Evolutionary conservation across 2,888 invertebrate species (phyloP).

Genomic region (Agrypnus murinus): DNA sequence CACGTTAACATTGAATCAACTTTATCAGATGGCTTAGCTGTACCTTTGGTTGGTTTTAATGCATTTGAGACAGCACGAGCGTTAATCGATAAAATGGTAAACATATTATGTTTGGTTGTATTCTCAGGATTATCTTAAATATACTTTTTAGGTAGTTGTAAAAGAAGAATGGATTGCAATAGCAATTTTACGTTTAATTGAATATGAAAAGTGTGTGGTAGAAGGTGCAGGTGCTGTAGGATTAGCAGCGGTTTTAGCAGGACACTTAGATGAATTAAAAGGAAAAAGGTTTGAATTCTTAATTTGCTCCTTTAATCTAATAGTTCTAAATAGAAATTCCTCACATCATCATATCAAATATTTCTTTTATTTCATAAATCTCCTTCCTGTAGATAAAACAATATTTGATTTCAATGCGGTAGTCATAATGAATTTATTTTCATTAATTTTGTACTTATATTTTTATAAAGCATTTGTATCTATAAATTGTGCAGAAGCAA

Average conservation of each 20-base stretch:
- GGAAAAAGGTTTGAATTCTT: slow-evolving; percentile 80
- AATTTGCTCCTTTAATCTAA: too few relatives aligned
- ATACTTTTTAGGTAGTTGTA: slow-evolving; percentile 72
- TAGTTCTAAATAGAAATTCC: too few relatives aligned
- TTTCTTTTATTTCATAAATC: too few relatives aligned
- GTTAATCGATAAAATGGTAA: slow-evolving; percentile 81
- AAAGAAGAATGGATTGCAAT: slow-evolving; percentile 79
- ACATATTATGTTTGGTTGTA: slow-evolving; percentile 12
- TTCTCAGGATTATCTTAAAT: too few relatives aligned
- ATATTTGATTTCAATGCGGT: too few relatives aligned
- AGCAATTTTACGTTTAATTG: slow-evolving; percentile 77
- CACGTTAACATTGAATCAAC: slow-evolving; percentile 74
- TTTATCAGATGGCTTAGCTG: slow-evolving; percentile 82
- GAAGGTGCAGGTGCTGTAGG: slow-evolving; percentile 84
- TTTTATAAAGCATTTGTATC: too few relatives aligned
- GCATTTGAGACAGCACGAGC: slow-evolving; percentile 77
- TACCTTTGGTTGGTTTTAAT: slow-evolving; percentile 81
- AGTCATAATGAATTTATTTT: too few relatives aligned
- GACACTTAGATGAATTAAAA: slow-evolving; percentile 77
- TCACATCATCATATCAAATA: too few relatives aligned
- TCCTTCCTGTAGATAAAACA: too few relatives aligned
- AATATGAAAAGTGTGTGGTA: slow-evolving; percentile 81
- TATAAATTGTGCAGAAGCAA: too few relatives aligned
- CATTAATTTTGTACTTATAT: too few relatives aligned
- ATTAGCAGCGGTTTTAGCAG: slow-evolving; percentile 79